A percentile compares a stretch with the other conserved stretches of the same genome.
Evolutionary conservation across 2,113 vertebrate species (phyloP).

Genomic region (Dicrurus megarhynchus): DNA sequence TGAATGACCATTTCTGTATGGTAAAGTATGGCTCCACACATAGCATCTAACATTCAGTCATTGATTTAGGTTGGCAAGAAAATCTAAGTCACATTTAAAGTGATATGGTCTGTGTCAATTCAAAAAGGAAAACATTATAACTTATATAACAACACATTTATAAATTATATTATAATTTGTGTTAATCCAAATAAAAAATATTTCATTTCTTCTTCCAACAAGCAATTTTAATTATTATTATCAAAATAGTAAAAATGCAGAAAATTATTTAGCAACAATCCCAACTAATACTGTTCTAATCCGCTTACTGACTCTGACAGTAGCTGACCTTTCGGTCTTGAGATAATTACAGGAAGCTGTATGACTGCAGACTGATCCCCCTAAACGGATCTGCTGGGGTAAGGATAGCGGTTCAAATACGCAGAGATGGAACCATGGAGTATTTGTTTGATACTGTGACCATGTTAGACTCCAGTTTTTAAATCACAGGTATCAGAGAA

Average conservation of each 20-base stretch:
- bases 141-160: no score
- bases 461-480: neutral
- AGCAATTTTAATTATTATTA: neutral
- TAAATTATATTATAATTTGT: no score
- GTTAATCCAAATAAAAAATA: neutral
- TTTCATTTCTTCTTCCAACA: neutral
- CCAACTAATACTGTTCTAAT: neutral
- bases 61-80: neutral
- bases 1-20: neutral
- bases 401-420: neutral
- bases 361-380: neutral
- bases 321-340: neutral
- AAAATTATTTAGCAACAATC: neutral
- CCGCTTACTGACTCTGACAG: neutral
- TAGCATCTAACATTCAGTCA: neutral
- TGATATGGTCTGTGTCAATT: neutral
- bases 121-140: neutral
- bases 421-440: neutral
- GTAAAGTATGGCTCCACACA: neutral
- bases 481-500: neutral
- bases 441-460: neutral
- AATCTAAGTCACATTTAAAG: neutral
- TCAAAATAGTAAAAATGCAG: neutral
- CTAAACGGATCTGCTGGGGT: neutral
- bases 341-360: neutral